Evolutionary conservation across 2,113 vertebrate genomes (phyloP), one percentile per base, ranked within the genome.

Genomic region (Pipa parva): DNA sequence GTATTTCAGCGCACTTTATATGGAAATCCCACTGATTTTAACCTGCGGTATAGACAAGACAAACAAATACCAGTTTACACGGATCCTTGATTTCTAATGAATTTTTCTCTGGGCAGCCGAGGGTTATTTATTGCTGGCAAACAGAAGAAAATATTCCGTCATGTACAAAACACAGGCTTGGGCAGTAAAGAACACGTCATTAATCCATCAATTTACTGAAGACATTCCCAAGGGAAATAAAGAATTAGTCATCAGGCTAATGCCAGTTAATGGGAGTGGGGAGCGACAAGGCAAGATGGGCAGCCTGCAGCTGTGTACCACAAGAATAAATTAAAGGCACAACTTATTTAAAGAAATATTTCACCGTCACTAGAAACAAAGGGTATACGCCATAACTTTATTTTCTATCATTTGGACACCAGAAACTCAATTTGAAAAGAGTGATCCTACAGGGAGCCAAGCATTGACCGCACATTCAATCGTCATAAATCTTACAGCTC

Each of bases 181-280:
- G 39, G 37, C 33, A 5, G 65, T 22, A 36, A 42, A 54, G 28
- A 39, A 59, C 64, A 51, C 22, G 46, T 12, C 48, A 54, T 54
- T 61, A 61, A 70, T 61, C 57, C 42, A 70, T 61, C 57, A 54
- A 54, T 70, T 70, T 61, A 37, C 49, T 24, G 48, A 29, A 27
- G 17, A 9, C 24, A 21, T 54, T 49, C 66, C 25, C 20, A 8
- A 49, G 58, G 65, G 39, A 42, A 48, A 46, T n/a, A n/a, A 46
- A 20, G 59, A 58, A 70, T 70, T 61, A 61, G 48, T 54, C 66
- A 70, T 31, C 29, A 18, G 48, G 26, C 65, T 54, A 31, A 28
- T 52, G 46, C 48, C 17, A 17, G 65, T 33, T 60, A 51, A 60
- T 69, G 31, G 12, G 48, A 20, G 36, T 20, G 33, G 56, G 17